Conservation (phyloP, 2,888 invertebrate species). For the Drosophila dives region DNA sequence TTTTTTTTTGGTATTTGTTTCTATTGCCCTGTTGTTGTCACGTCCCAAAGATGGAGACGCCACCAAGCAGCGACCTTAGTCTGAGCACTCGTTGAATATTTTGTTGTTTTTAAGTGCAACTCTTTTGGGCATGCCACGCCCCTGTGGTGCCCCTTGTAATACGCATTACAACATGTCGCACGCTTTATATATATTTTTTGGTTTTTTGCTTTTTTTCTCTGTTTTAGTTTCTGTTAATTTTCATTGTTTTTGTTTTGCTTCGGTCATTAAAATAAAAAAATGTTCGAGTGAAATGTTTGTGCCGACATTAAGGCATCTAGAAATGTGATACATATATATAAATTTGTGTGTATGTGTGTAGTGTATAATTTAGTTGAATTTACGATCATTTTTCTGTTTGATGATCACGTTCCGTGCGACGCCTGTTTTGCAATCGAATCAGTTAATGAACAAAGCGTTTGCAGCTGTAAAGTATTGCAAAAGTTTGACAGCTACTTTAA, state of each 20-base stretch:
- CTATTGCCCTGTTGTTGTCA: constrained; percentile 56
- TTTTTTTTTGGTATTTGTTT: constrained; percentile 2
- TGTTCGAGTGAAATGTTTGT: constrained; percentile 62
- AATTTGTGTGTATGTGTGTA: constrained; percentile 1
- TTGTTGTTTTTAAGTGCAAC: constrained; percentile 47
- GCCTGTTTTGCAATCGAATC: constrained; percentile 51
- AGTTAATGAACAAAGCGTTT: constrained; percentile 21
- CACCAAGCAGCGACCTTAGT: constrained; percentile 8
- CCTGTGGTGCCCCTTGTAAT: constrained; percentile 30
- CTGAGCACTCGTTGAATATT: constrained; percentile 27
- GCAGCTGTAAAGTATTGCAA: constrained; percentile 23
- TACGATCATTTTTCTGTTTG: constrained; percentile 30
- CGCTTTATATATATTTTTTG: constrained; percentile 37
- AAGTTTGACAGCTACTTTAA: constrained; percentile 33
- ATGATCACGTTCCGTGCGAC: constrained; percentile 40
- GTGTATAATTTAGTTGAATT: constrained; percentile 33
- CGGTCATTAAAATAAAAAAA: constrained; percentile 51
- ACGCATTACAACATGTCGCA: constrained; percentile 67
- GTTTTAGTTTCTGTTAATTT: constrained; percentile 45
- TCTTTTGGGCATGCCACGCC: constrained; percentile 51
- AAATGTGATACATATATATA: constrained; percentile 35
- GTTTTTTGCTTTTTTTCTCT: neutral
- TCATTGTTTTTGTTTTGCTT: constrained; percentile 21
- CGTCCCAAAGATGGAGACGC: constrained; percentile 37
- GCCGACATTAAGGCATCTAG: constrained; percentile 49